These are phyloP conservation scores for Zophobas morio DNA, from an alignment of 1,140 invertebrate genomes.

Conservation along the genomic window DNA sequence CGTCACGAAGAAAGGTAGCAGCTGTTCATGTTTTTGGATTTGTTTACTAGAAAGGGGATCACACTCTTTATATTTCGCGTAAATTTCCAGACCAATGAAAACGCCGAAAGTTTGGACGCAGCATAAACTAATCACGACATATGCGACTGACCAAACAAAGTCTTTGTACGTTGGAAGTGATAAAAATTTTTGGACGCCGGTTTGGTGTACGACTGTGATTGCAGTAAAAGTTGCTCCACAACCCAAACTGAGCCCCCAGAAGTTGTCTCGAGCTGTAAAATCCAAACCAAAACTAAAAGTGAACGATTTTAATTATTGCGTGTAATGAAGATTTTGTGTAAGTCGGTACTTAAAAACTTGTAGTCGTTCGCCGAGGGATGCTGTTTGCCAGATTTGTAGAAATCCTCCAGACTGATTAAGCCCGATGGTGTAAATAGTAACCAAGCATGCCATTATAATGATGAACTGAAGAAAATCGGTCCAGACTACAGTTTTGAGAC, in stretches of 20 bases:
- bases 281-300: constrained; percentile 72
- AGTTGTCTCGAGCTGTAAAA: constrained; percentile 71
- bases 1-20: too few species aligned
- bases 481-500: constrained; percentile 82
- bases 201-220: constrained; percentile 73
- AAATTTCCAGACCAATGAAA: constrained; percentile 6
- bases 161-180: constrained; percentile 70
- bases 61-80: too few species aligned
- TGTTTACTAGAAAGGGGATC: too few species aligned
- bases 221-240: constrained; percentile 72
- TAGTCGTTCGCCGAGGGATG: constrained; percentile 70
- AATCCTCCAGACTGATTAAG: constrained; percentile 77
- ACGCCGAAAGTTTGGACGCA: neutral
- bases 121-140: neutral
- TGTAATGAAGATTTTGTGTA: constrained; percentile 6
- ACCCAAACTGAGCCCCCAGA: constrained; percentile 75
- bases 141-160: constrained; percentile 68
- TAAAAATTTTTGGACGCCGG: constrained; percentile 75
- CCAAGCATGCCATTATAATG: constrained; percentile 77
- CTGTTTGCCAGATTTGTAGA: constrained; percentile 67
- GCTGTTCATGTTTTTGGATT: too few species aligned
- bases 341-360: constrained; percentile 59
- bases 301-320: constrained; percentile 60
- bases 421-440: constrained; percentile 76
- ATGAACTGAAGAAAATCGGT: constrained; percentile 80